Conservation (phyloP, 2,113 vertebrate genomes). For the Catharus bicknelli region DNA sequence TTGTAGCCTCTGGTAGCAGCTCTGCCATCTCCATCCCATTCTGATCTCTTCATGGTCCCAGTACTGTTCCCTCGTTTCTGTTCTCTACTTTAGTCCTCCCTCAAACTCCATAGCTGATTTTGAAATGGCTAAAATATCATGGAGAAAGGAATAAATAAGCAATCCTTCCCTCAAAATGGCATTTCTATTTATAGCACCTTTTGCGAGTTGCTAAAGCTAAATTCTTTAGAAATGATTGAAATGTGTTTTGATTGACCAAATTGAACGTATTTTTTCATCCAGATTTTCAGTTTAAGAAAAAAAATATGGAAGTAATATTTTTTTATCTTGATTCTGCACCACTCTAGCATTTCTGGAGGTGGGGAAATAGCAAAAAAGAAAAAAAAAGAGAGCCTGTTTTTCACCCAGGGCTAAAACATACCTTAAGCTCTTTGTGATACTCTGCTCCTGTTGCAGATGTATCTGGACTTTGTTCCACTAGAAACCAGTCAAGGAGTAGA, state of each 20-base stretch:
- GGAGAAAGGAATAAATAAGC: neutral
- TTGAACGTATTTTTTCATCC: neutral
- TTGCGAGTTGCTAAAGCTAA: neutral
- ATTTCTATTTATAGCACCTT: conserved; percentile 7
- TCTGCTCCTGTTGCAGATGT: neutral
- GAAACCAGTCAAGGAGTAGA: neutral
- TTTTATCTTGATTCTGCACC: neutral
- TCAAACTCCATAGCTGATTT: neutral
- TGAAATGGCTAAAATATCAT: neutral
- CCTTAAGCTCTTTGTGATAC: neutral
- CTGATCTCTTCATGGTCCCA: neutral
- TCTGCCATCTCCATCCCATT: neutral
- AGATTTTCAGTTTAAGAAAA: neutral
- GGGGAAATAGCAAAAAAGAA: neutral
- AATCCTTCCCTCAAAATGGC: neutral
- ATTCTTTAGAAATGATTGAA: conserved; percentile 9
- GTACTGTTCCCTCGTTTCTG: neutral
- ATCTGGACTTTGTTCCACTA: neutral
- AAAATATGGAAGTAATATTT: neutral
- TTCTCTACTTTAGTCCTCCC: neutral
- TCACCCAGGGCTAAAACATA: neutral
- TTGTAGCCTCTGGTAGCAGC: neutral
- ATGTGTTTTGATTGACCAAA: conserved; percentile 16
- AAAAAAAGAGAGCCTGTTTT: neutral
- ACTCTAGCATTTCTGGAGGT: neutral